A percentile compares a stretch with the other conserved stretches of the same genome.
Conservation (phyloP, 2,113 vertebrate genomes). For the Oreocharis arfaki region DNA sequence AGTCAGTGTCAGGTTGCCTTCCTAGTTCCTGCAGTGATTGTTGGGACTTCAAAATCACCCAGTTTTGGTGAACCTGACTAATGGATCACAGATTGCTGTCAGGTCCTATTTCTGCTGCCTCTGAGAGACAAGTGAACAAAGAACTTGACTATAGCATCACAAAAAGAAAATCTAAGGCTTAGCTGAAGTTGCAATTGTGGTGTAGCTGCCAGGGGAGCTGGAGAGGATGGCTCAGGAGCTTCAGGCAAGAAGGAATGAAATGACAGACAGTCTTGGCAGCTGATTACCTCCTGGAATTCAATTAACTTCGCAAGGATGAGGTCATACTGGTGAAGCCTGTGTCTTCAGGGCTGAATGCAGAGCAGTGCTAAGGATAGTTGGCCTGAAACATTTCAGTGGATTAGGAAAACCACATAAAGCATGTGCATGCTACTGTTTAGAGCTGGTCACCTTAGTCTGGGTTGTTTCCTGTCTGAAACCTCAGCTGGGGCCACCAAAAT, state of each 20-base stretch:
- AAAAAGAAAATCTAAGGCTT: neutral
- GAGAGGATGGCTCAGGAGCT: constrained; percentile 14
- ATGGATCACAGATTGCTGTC: neutral
- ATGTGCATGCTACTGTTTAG: fast-evolving
- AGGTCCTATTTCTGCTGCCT: neutral
- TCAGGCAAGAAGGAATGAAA: constrained; percentile 19
- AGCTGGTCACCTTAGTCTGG: neutral
- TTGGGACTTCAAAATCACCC: neutral
- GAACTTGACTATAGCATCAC: neutral
- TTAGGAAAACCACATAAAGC: neutral
- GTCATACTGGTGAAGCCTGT: neutral
- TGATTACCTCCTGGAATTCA: constrained; percentile 16
- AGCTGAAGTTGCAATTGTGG: neutral
- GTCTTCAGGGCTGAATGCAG: neutral
- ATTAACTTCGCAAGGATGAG: neutral
- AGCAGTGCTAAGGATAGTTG: neutral
- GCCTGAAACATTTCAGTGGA: neutral
- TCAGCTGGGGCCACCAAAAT: neutral
- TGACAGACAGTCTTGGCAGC: neutral
- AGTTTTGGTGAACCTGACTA: neutral
- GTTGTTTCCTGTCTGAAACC: neutral
- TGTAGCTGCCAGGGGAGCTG: neutral
- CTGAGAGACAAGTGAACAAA: neutral
- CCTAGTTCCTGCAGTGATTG: neutral
- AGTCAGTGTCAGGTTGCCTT: neutral